Conservation (phyloP, 2,888 invertebrate species). For the Hirtodrosophila alboralis region DNA sequence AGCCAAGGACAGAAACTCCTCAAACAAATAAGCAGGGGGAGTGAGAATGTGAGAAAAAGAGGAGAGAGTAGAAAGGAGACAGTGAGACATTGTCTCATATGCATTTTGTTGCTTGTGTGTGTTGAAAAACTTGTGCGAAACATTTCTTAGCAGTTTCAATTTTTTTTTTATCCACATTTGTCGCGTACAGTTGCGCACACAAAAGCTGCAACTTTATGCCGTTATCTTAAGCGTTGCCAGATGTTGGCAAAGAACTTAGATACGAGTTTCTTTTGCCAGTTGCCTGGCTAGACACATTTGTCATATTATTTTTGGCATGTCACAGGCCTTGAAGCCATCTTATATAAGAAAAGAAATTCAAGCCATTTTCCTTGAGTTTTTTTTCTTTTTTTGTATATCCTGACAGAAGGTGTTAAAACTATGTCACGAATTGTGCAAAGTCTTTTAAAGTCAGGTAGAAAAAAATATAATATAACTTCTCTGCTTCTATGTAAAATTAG, state of each 20-base stretch:
- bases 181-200: constrained; percentile 21
- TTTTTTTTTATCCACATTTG: not conserved
- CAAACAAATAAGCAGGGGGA: constrained; percentile 11
- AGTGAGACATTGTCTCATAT: constrained; percentile 13
- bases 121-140: constrained; percentile 33
- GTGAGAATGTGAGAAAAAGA: no score
- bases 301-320: constrained; percentile 63
- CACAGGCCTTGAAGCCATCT: constrained; percentile 35
- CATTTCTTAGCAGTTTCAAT: constrained; percentile 16
- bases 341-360: not conserved
- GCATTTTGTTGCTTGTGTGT: constrained; percentile 27
- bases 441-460: no score
- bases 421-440: not conserved
- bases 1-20: constrained; percentile 26
- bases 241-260: constrained; percentile 29
- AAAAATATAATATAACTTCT: no score
- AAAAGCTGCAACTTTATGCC: constrained; percentile 36
- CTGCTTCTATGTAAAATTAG: no score
- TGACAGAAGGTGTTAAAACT: not conserved
- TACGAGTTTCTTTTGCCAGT: constrained; percentile 21
- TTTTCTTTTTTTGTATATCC: not conserved
- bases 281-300: constrained; percentile 77
- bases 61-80: no score
- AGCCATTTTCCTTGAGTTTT: constrained; percentile 21
- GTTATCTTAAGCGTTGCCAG: constrained; percentile 53